Evolutionary conservation across 1,140 invertebrate genomes (phyloP), one percentile per base, ranked within the genome.

Genomic region (Caenorhabditis brenneri): DNA sequence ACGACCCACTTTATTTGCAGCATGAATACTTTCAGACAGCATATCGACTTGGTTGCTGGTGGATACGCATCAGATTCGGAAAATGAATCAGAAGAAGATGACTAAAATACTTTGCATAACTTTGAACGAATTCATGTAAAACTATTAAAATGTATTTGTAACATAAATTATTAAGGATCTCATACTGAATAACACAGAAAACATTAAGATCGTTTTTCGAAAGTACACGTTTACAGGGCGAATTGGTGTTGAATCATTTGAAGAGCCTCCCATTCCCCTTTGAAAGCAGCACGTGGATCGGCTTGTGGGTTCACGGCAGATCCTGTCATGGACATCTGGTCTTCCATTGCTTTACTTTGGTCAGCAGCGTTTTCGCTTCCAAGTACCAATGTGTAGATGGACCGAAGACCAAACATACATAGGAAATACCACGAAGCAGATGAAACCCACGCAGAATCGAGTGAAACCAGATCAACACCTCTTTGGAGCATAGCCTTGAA

Each of bases 401-500:
- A 98, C 69, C 98, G 93, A 27, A 99, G 92, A 65, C 98, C 98
- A 93, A 99, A 99, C 0, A 99, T 96, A 92, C 99, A 99, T 0
- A 99, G 93, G 91, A 99, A 99, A 92, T 99, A 99, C 98, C 98
- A 99, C 0, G 97, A 99, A 6, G 97, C 97, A 0, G 97, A 99
- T 0, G 97, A 99, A 0, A 99, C 98, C 98, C 97, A 99, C 15
- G 97, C 96, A 27, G 98, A 97, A 93, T 99, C 97, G 48, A 99
- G 91, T 33, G 96, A 97, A 9, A 94, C 93, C 36, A 99, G 92
- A 91, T 99, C 97, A 81, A 99, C 95, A 49, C 98, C 98, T 90
- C 97, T 93, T 93, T 99, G 98, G 81, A 99, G 92, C 98, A 99
- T 99, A 2, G 97, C 96, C 91, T 99, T 99, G 91, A 99, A 99